Base-by-base conservation (phyloP, 2,888 invertebrate species). In the Arctia plantaginis region DNA sequence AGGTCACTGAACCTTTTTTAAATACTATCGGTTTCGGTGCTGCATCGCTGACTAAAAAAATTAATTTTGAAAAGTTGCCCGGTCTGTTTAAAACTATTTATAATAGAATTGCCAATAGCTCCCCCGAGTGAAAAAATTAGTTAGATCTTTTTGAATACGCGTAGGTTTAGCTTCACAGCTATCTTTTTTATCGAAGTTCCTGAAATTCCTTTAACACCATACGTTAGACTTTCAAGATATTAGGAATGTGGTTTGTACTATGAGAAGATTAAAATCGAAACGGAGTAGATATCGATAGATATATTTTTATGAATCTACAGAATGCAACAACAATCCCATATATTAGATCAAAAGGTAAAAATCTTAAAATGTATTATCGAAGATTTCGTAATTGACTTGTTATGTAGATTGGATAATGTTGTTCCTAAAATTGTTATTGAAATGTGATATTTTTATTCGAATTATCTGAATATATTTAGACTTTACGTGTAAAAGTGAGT, bases 51-150 rank as follows among this genome's bases (percentile, higher is more conserved):
- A 89, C 86, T 72, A 92, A 90, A 72, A 85, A 85, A 65, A 84
- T 89, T 39, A 86, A 90, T 72, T 84, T 88, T 39, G 90, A 90
- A n/a, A 91, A 89, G 77, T 75, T 92, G 47, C 91, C 94, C 2
- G 88, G 83, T 7, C 79, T 92, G 47, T 93, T 94, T 82, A 90
- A 88, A 76, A 88, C 86, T 67, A 86, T 94, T 70, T 90, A 89
- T 74, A 87, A 85, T 78, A 93, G 93, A 86, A 84, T 94, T 41
- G 85, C 90, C 3, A 81, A 90, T 73, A 85, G 84, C 10, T 85
- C 90, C 18, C 41, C 88, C 41, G 86, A 86, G 74, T 92, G 85
- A 86, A 73, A 68, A 23, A 66, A 35, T 41, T 66, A 55, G 35
- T 33, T 55, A 47, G 30, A 59, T 27, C 39, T 67, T 71, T 72